Evolutionary conservation across 2,888 invertebrate genomes (phyloP), one percentile per base, ranked within the genome.

Genomic region (Meiosimyza decipiens): DNA sequence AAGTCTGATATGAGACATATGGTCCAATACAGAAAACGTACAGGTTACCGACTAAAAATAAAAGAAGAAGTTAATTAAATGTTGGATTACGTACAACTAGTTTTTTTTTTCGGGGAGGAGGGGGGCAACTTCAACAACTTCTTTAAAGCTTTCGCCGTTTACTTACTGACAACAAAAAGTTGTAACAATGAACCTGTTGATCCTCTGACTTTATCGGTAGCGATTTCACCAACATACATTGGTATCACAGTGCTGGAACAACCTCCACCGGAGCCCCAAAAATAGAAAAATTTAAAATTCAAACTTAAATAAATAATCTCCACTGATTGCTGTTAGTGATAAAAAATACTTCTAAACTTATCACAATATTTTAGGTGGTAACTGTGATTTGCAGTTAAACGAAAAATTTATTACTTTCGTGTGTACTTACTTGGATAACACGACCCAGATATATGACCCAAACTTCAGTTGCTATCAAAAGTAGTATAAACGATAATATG

Each of bases 221-320:
- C 91, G 60, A 95, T 93, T 87, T 97, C 96, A 57, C 94, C 94
- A 74, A 95, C 91, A 87, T 96, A 97, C 90, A 95, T 94, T 0
- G 96, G 95, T 0, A 92, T 90, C 1, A 92, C 90, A 0, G 93
- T 91, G 87, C 92, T 93, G 15, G 91, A 87, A 81, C 92, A 91
- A 0, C 93, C 92, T 0, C 92, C 89, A 0, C 90, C 91, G 0
- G 92, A 80, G 62, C 94, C 94, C 40, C 40, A 40, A 9, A 28
- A 40, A 40, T 3, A 9, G 9, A 40, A 40, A 7, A 7, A 40
- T 40, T 40, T 40, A 40, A 40, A 40, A 7, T 40, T 85, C 79
- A 49, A 3, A 6, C 2, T 6, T 40, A 6, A 40, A 1, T 9
- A 40, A 9, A 40, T 9, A 40, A 40, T 28, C 28, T 28, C 3